phyloP scores from a whole-genome alignment of 2,113 vertebrate genomes.

The Xenopus tropicalis region DNA sequence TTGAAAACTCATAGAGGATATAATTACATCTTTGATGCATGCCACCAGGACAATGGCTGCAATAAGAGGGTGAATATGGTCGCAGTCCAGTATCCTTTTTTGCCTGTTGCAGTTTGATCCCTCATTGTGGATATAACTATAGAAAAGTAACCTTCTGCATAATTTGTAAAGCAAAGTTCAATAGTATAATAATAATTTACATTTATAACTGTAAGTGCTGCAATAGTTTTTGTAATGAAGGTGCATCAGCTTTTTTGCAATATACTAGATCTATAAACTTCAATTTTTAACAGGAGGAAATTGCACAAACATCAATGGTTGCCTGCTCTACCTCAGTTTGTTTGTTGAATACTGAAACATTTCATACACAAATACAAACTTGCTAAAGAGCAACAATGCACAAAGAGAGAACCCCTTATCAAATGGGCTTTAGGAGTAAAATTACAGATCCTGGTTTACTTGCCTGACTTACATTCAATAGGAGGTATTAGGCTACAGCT shows the following conservation, averaged over 20 bases:
- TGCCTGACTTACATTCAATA: no score
- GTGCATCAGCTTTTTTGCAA: neutral
- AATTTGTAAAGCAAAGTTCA: constrained; percentile 8
- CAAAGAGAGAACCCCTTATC: neutral
- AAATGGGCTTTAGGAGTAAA: neutral
- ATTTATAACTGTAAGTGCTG: neutral
- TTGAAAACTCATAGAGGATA: constrained; percentile 32
- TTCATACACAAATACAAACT: no score
- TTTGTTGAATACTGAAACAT: no score
- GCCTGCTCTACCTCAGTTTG: no score
- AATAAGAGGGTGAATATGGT: constrained; percentile 25
- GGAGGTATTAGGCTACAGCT: no score
- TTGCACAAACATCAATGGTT: no score
- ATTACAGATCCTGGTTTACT: neutral
- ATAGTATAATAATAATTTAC: constrained; percentile 18
- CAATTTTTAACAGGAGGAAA: no score
- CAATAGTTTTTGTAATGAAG: neutral
- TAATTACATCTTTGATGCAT: constrained; percentile 33
- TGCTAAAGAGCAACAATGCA: no score
- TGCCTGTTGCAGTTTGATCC: constrained; percentile 16
- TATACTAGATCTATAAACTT: neutral
- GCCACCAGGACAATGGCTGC: constrained; percentile 18
- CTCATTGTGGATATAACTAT: constrained; percentile 27
- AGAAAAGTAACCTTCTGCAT: constrained; percentile 24
- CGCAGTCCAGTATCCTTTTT: constrained; percentile 3